Percentiles rank a stretch among this genome's conserved stretches.
These are phyloP conservation scores for Leptinotarsa undecemlineata DNA, from an alignment of 1,140 invertebrate genomes.

Conservation along the genomic window DNA sequence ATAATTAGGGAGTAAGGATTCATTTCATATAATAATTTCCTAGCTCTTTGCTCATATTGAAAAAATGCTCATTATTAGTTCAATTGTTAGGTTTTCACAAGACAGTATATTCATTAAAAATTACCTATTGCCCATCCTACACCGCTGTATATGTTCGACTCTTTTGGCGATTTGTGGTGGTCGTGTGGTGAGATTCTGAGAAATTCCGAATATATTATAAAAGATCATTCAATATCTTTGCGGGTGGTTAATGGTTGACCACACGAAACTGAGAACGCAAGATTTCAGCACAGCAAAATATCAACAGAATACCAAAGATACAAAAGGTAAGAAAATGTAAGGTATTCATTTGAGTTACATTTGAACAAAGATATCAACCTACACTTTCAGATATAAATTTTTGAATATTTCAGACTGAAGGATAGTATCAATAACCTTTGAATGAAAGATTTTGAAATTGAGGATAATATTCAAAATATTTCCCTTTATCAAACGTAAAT, in stretches of 20 bases:
- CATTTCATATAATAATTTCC: background rate
- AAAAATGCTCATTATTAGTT: background rate
- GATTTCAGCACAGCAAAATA: background rate
- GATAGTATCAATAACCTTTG: too few relatives aligned
- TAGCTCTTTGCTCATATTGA: background rate
- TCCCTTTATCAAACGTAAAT: too few relatives aligned
- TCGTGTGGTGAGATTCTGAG: constrained; percentile 2
- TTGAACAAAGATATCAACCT: too few relatives aligned
- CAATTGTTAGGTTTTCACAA: background rate
- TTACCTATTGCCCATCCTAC: background rate
- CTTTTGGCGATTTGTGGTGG: constrained; percentile 1
- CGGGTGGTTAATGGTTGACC: constrained; percentile 14
- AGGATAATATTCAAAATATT: too few relatives aligned
- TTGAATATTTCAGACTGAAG: too few relatives aligned
- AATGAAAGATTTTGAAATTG: too few relatives aligned
- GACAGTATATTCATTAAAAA: background rate
- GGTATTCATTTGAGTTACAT: too few relatives aligned
- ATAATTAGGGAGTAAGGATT: background rate
- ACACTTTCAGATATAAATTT: too few relatives aligned
- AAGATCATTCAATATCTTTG: background rate
- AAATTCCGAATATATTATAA: constrained; percentile 1
- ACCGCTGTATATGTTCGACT: background rate
- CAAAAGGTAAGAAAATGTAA: too few relatives aligned
- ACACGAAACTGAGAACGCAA: background rate
- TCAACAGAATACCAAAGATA: too few relatives aligned